phyloP scores from a whole-genome alignment of 1,140 invertebrate species.

The Hyphantria cunea region DNA sequence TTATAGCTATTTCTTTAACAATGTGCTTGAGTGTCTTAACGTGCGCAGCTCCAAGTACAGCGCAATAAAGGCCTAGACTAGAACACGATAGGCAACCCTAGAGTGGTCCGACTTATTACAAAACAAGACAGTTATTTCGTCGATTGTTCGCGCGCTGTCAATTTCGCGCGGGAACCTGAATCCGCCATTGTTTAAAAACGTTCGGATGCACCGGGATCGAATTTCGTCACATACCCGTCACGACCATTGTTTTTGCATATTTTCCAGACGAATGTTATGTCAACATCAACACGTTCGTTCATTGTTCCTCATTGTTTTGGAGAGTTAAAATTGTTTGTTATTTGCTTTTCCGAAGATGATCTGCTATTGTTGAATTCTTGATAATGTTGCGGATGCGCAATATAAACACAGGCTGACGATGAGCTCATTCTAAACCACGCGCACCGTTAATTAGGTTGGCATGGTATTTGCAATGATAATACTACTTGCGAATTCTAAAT shows the following conservation, averaged over 20 bases:
- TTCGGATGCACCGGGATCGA: constrained; percentile 45
- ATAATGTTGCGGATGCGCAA: constrained; percentile 7
- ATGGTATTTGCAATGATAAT: constrained; percentile 28
- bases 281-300: constrained; percentile 41
- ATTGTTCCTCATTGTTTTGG: constrained; percentile 50
- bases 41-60: too few species aligned
- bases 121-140: constrained; percentile 32
- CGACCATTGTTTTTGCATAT: constrained; percentile 39
- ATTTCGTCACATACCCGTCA: constrained; percentile 44
- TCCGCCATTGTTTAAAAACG: constrained; percentile 40
- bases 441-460: constrained; percentile 24
- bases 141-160: constrained; percentile 35
- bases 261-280: constrained; percentile 39
- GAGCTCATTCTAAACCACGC: constrained; percentile 15
- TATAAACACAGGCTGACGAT: constrained; percentile 17
- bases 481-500: constrained; percentile 17
- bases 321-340: constrained; percentile 26
- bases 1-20: too few species aligned
- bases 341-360: constrained; percentile 34
- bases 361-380: constrained; percentile 29
- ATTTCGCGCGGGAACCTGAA: constrained; percentile 34
- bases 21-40: too few species aligned
- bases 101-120: constrained; percentile 9
- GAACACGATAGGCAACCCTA: too few species aligned
- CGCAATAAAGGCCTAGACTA: too few species aligned